These are phyloP conservation scores for Xenopus borealis DNA, from an alignment of 2,113 vertebrate species.

Conservation along the genomic window DNA sequence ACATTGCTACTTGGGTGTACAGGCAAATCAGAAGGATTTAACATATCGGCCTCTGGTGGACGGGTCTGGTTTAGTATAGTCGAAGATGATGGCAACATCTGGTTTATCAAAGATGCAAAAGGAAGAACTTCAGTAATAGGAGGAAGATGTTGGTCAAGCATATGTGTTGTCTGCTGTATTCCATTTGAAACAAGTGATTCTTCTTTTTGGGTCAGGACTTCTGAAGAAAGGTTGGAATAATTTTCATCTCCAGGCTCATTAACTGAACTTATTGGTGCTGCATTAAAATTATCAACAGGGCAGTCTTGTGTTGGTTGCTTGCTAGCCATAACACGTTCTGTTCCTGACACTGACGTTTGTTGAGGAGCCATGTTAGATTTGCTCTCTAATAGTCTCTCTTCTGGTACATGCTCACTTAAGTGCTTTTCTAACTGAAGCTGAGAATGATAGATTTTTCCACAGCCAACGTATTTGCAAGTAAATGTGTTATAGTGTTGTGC, in stretches of 20 bases:
- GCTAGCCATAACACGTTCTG: slow-evolving; percentile 52
- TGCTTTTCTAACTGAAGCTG: slow-evolving; percentile 86
- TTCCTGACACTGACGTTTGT: slow-evolving; percentile 48
- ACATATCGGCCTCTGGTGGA: not conserved
- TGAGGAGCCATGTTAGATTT: slow-evolving; percentile 48
- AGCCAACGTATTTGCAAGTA: slow-evolving; percentile 80
- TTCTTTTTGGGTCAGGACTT: slow-evolving; percentile 34
- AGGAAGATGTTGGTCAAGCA: slow-evolving; percentile 30
- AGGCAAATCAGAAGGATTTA: slow-evolving; percentile 48
- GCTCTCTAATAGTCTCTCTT: slow-evolving; percentile 49
- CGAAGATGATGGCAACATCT: slow-evolving; percentile 1
- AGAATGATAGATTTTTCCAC: slow-evolving; percentile 87
- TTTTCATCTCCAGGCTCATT: slow-evolving; percentile 51
- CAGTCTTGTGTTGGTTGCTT: slow-evolving; percentile 45
- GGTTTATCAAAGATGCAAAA: not conserved
- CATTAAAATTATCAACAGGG: slow-evolving; percentile 48
- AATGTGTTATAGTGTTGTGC: slow-evolving; percentile 96
- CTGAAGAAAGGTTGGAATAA: slow-evolving; percentile 31
- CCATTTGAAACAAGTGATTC: slow-evolving; percentile 48
- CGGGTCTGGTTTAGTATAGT: not conserved
- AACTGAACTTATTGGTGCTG: slow-evolving; percentile 47
- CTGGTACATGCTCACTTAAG: slow-evolving; percentile 68
- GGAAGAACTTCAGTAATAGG: slow-evolving; percentile 1
- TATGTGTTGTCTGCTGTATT: slow-evolving; percentile 37
- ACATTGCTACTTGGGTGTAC: slow-evolving; percentile 47